Conservation (phyloP, 2,888 invertebrate species). For the Ligdia adustata region DNA sequence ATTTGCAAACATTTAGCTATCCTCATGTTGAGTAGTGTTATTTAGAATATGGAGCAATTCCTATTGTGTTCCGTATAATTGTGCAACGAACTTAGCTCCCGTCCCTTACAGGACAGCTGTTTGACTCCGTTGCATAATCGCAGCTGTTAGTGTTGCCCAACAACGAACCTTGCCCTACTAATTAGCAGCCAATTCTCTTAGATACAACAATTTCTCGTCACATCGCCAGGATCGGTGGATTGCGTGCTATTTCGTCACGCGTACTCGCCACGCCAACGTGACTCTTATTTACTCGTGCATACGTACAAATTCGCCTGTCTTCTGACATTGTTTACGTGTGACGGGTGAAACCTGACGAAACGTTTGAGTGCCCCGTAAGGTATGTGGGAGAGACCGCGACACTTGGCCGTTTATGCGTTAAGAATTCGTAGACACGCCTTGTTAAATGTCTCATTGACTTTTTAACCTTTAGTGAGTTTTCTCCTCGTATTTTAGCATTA, state of each 20-base stretch:
- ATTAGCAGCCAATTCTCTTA: conserved; percentile 60
- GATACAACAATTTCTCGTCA: conserved; percentile 48
- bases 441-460: conserved; percentile 37
- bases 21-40: conserved; percentile 15
- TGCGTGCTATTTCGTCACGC: conserved; percentile 54
- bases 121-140: conserved; percentile 30
- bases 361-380: conserved; percentile 63
- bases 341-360: conserved; percentile 60
- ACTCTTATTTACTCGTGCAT: conserved; percentile 33
- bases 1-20: neutral
- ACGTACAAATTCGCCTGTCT: conserved; percentile 39
- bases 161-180: conserved; percentile 54
- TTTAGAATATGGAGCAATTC: conserved; percentile 24
- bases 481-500: conserved; percentile 37
- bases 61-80: conserved; percentile 35
- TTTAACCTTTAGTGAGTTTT: conserved; percentile 36
- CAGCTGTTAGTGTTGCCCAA: conserved; percentile 36
- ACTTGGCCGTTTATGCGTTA: conserved; percentile 41
- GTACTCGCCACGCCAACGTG: conserved; percentile 26
- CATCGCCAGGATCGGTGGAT: conserved; percentile 49
- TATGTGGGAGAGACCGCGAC: conserved; percentile 54
- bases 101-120: conserved; percentile 23
- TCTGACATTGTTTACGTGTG: conserved; percentile 59
- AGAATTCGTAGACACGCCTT: conserved; percentile 44
- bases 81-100: conserved; percentile 26